Evolutionary conservation across 2,113 vertebrate genomes (phyloP), one percentile per base, ranked within the genome.

Genomic region (Diglossa brunneiventris): DNA sequence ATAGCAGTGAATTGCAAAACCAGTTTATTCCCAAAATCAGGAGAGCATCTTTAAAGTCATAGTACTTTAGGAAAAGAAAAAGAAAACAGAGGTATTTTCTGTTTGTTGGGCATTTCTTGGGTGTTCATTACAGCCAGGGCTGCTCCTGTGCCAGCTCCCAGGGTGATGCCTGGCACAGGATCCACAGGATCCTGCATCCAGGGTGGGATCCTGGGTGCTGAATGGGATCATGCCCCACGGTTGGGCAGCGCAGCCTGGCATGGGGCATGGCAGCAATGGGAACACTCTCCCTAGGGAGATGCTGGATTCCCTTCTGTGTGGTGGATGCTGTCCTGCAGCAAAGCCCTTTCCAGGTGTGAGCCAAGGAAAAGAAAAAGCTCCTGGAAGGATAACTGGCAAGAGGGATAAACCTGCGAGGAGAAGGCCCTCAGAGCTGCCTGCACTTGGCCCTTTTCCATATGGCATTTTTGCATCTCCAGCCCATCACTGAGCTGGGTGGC

Each of bases 201-300:
- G 21, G 8, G 6, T 26, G 44, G 73, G 27, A 37, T 77, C 46
- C 39, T n/a, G 69, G 44, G 10, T 35, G 23, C 24, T 15, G 79
- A 41, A 35, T 39, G 59, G 87, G 46, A 61, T 53, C 18, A 0
- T 41, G 42, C 18, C 28, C 13, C 0, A 0, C 0, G 3, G 24
- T 1, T 15, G 52, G 50, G 76, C 18, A 35, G 1, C 0, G 0
- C 56, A 49, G 69, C 33, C 68, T 46, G 35, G 39, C 35, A 37
- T 6, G 2, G 61, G 41, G 11, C 52, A 66, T 27, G 47, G 23
- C 50, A 33, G 42, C 3, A 4, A 3, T 11, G 39, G 76, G 33
- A 62, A 4, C 3, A 3, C 13, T 37, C 13, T 86, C 46, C n/a
- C 52, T 7, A 7, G 52, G 56, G 67, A 66, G 56, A 3, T n/a